These are phyloP conservation scores for Pogonophryne albipinna DNA, from an alignment of 2,797 vertebrate genomes.

Conservation along the genomic window DNA sequence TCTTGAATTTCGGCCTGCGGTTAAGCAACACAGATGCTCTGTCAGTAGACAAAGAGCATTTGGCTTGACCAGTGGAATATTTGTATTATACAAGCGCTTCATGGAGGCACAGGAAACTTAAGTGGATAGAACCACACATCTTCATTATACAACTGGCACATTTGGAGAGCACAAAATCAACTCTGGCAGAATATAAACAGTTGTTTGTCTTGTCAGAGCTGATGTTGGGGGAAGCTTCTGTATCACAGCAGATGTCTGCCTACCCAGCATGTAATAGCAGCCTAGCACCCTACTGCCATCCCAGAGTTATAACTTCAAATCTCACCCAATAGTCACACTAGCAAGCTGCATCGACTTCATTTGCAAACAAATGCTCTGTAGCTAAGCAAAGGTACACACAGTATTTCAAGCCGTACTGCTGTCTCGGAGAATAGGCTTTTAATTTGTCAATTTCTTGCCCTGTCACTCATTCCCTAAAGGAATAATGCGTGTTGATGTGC, in stretches of 20 bases:
- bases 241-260: slow-evolving; percentile 62
- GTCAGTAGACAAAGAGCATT: not conserved
- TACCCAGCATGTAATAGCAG: slow-evolving; percentile 46
- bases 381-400: slow-evolving; percentile 38
- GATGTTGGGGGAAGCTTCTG: slow-evolving; percentile 29
- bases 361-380: slow-evolving; percentile 62
- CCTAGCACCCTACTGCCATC: slow-evolving; percentile 26
- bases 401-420: slow-evolving; percentile 40
- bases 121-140: not conserved
- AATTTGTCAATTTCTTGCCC: slow-evolving; percentile 38
- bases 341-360: slow-evolving; percentile 37
- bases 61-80: slow-evolving; percentile 13
- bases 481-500: slow-evolving; percentile 8
- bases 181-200: slow-evolving; percentile 14
- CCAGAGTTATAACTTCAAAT: slow-evolving; percentile 54
- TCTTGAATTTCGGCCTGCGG: not conserved
- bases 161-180: not conserved
- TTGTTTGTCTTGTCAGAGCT: slow-evolving; percentile 27
- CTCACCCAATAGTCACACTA: slow-evolving; percentile 49
- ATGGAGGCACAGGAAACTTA: not conserved
- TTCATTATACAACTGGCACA: slow-evolving; percentile 9
- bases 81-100: not conserved
- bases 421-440: slow-evolving; percentile 7
- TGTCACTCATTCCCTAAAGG: slow-evolving; percentile 30
- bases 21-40: slow-evolving; percentile 1